Base-by-base conservation (phyloP, 2,888 invertebrate species). In the Heliconius aoede region DNA sequence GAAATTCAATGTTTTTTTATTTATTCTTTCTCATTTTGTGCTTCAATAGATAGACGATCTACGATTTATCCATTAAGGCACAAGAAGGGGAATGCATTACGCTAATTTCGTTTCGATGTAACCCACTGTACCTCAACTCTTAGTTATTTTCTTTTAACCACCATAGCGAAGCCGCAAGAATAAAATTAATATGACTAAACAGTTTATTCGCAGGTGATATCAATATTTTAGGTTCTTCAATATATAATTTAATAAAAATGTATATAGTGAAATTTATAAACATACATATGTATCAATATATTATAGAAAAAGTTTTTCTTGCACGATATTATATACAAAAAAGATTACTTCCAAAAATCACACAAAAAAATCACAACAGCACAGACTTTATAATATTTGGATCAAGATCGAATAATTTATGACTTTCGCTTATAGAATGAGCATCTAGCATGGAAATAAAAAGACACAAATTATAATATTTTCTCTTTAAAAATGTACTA, bases 341-440 rank as follows among this genome's bases (percentile, higher is more conserved):
- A 62, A 24, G 3, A 60, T 5, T 18, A 61, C 18, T 4, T 26
- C 5, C 26, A 61, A n/a, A 18, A 28, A 21, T n/a, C 4, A 64
- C 13, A n/a, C n/a, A 4, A 26, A 26, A 24, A 64, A 32, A 13
- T 24, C 32, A 62, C 62, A 9, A 7, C 62, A 51, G 68, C 68
- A 26, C 68, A 68, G 18, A 5, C 9, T 68, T 51, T 11, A 67
- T 40, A 26, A 15, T 60, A 30, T 21, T 51, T 55, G 21, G 28
- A 7, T 55, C 68, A 51, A 30, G 30, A 28, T 26, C n/a, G n/a
- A 30, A 51, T 55, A 8, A 1, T n/a, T 55, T 55, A 26, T 65
- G 36, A 65, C 7, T 60, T 65, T 51, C 51, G 68, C 68, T 69
- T 69, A 30, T 69, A 55, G 78, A 78, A 75, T 75, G 78, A 75